Base-by-base conservation (phyloP, 2,113 vertebrate species). In the Petaurus breviceps region DNA sequence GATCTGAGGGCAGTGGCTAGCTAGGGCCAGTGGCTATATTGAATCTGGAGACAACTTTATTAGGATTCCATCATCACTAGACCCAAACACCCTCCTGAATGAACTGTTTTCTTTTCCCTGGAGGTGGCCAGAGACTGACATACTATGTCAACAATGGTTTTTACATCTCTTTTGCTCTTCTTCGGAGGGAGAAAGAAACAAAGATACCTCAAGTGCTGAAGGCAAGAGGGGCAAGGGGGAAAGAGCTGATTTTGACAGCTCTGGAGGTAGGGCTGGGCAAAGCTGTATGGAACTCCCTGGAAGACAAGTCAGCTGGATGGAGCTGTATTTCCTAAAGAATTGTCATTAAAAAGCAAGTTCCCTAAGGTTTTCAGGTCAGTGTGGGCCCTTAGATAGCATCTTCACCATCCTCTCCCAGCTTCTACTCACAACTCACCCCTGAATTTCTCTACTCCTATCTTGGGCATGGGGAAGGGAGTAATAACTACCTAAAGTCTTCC, bases 151-250 rank as follows among this genome's bases (percentile, higher is more conserved):
- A 24, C 0, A 50, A 97, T 0, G 90, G 96, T 52, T 4, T 49
- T 43, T 94, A 93, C 0, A 90, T 91, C 4, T 8, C 1, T 31
- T 97, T 97, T 68, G 25, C 8, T 0, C 0, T 31, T 52, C 24
- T 77, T 12, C 11, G 23, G 77, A 55, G 91, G 89, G 90, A 97
- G 1, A 31, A 8, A 7, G 31, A 50, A 5, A 46, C 91, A 54
- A 96, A 61, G 55, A 51, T 0, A 0, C 93, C 95, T 93, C 61
- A 90, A 3, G 46, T 96, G 90, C 92, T 92, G 51, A 97, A 97
- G 94, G 97, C 51, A 61, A 94, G 57, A 43, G 77, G 43, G 19
- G 11, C 53, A 84, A 77, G 37, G 68, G 37, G 16, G 37, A 12
- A 77, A 84, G n/a, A 43, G 19, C 19, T 84, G n/a, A 84, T 43